Base-by-base conservation (phyloP, 2,797 vertebrate species). In the Zenarchopterus dispar region DNA sequence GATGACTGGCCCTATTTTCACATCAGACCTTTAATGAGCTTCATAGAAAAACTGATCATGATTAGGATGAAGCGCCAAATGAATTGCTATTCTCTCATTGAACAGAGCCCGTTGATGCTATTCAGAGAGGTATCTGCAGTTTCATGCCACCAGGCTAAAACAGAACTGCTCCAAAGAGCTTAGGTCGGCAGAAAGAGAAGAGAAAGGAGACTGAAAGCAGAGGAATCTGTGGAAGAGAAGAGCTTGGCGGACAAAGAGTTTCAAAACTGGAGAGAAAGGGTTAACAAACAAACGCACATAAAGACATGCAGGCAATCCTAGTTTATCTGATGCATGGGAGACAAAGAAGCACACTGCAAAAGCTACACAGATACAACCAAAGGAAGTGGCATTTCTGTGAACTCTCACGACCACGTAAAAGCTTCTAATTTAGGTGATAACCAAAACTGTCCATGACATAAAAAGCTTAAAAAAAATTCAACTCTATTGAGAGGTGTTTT, bases 61-160 rank as follows among this genome's bases (percentile, higher is more conserved):
- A 39, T 15, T 36, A 10, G 33, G 33, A 36, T 13, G 33, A 36
- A 36, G 11, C 33, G 11, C 9, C 33, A 36, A 10, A 36, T 36
- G 11, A 13, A 28, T 28, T 28, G 1, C 1, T 13, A 13, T 61
- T 81, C 11, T 70, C 17, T 73, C 68, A 73, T 57, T 75, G 69
- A 0, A 59, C 63, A 81, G 74, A 84, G 78, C 56, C 67, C 51
- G 5, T 15, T 42, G 81, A 86, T 26, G 26, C 50, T 55, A 46
- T 48, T 43, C 73, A 88, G 77, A 86, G 94, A 95, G 95, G 94
- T 92, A 93, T 93, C 95, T 83, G 94, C 87, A 88, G 94, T 95
- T 96, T 94, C 95, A 97, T 96, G 96, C 95, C 96, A 97, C 95
- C 95, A 90, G 89, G 94, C 95, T 96, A 95, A 97, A 97, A 96